Evolutionary conservation across 1,140 invertebrate genomes (phyloP).

Genomic region (Nephila pilipes): DNA sequence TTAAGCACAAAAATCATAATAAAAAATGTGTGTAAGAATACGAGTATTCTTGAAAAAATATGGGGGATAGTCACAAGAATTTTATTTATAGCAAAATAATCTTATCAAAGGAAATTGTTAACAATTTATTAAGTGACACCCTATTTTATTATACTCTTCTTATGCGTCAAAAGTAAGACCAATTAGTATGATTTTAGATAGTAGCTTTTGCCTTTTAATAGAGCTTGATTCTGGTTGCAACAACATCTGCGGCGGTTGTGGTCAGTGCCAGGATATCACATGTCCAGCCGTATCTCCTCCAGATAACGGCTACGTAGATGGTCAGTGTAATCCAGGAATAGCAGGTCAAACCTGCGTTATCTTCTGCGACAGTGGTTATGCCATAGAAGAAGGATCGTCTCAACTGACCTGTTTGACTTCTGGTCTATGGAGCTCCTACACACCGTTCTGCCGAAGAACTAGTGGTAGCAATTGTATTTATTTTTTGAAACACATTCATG

Average conservation of each 20-base stretch:
- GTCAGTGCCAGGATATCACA: not conserved
- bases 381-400: constrained; percentile 31
- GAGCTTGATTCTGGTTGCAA: constrained; percentile 36
- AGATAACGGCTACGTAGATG: constrained; percentile 58
- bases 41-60: no score
- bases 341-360: constrained; percentile 52
- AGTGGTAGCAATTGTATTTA: constrained; percentile 34
- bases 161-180: no score
- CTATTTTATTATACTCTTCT: no score
- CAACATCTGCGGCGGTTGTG: not conserved
- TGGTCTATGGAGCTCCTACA: constrained; percentile 56
- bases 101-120: no score
- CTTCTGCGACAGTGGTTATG: constrained; percentile 63
- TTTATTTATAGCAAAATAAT: no score
- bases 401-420: constrained; percentile 55
- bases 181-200: no score
- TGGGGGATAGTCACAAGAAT: no score
- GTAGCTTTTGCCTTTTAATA: not conserved
- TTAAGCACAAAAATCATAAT: no score
- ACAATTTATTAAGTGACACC: no score
- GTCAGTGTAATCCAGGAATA: constrained; percentile 70
- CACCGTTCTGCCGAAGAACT: constrained; percentile 64
- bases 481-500: no score
- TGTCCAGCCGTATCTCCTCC: constrained; percentile 24
- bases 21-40: no score